These are phyloP conservation scores for Enteromius viviparus DNA, from an alignment of 2,797 vertebrate genomes.

Conservation along the genomic window DNA sequence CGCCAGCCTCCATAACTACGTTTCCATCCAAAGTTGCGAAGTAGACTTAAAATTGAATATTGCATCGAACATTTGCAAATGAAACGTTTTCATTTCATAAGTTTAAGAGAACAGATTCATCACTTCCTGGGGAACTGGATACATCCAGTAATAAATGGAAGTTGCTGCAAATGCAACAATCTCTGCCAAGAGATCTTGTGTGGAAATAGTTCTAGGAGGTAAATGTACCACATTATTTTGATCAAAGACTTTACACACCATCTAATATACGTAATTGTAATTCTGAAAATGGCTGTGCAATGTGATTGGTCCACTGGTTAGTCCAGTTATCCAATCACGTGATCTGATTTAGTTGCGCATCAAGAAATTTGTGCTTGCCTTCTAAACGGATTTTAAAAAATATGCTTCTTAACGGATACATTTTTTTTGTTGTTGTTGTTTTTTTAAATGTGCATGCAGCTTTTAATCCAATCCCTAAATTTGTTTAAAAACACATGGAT, in stretches of 20 bases:
- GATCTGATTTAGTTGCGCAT: not conserved
- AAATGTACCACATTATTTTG: not conserved
- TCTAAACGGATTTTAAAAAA: not conserved
- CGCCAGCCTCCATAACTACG: not conserved
- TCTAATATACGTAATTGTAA: too few relatives aligned
- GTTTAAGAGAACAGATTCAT: not conserved
- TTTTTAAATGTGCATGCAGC: too few relatives aligned
- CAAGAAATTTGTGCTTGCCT: too few relatives aligned
- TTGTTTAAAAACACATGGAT: not conserved
- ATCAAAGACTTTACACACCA: not conserved
- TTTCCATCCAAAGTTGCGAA: not conserved
- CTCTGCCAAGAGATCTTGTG: not conserved
- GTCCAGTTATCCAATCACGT: not conserved
- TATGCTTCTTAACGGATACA: accelerated
- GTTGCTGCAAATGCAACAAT: not conserved
- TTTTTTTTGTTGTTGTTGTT: not conserved
- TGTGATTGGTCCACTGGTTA: not conserved
- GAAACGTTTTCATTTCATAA: not conserved
- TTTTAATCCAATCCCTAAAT: not conserved
- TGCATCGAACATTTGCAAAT: not conserved
- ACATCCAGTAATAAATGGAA: not conserved
- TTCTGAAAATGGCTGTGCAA: too few relatives aligned
- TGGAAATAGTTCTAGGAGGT: not conserved
- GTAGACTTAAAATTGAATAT: not conserved
- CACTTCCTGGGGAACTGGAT: not conserved